Percentiles rank a stretch among this genome's conserved stretches.
These are phyloP conservation scores for Ecliptopera silaceata DNA, from an alignment of 2,888 invertebrate species.

Conservation along the genomic window DNA sequence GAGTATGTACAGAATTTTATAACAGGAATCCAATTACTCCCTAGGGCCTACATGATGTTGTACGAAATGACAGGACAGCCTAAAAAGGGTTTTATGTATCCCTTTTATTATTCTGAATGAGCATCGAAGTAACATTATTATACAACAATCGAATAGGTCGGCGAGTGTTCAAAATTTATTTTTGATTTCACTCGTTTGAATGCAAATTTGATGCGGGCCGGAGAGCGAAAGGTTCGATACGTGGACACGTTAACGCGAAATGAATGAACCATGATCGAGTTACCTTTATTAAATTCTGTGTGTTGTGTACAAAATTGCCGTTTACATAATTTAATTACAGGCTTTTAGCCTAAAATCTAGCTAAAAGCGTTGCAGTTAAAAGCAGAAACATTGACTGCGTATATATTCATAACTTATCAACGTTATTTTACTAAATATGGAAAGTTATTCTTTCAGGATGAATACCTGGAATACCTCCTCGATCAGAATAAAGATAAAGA, in stretches of 20 bases:
- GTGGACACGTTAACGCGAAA: slow-evolving; percentile 47
- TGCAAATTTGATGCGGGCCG: slow-evolving; percentile 48
- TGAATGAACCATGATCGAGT: slow-evolving; percentile 45
- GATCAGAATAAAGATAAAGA: too few relatives aligned
- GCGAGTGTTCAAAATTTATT: slow-evolving; percentile 43
- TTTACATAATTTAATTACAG: background rate
- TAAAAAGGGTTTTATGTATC: slow-evolving; percentile 23
- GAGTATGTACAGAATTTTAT: background rate
- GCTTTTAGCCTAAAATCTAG: background rate
- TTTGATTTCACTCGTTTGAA: slow-evolving; percentile 58
- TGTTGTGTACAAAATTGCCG: slow-evolving; percentile 21
- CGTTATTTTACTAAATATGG: too few relatives aligned
- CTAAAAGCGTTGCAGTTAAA: background rate
- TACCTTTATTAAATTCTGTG: slow-evolving; percentile 34
- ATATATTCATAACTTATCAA: too few relatives aligned
- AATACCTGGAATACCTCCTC: too few relatives aligned
- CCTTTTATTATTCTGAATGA: slow-evolving; percentile 31
- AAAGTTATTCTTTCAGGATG: too few relatives aligned
- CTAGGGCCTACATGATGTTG: background rate
- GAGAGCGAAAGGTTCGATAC: slow-evolving; percentile 49
- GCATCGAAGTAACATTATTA: slow-evolving; percentile 36
- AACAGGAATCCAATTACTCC: background rate
- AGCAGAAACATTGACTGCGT: too few relatives aligned
- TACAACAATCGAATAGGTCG: slow-evolving; percentile 36
- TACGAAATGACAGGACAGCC: slow-evolving; percentile 7